These are phyloP conservation scores for Stenotaenia linearis DNA, from an alignment of 2,888 invertebrate species.

Conservation along the genomic window DNA sequence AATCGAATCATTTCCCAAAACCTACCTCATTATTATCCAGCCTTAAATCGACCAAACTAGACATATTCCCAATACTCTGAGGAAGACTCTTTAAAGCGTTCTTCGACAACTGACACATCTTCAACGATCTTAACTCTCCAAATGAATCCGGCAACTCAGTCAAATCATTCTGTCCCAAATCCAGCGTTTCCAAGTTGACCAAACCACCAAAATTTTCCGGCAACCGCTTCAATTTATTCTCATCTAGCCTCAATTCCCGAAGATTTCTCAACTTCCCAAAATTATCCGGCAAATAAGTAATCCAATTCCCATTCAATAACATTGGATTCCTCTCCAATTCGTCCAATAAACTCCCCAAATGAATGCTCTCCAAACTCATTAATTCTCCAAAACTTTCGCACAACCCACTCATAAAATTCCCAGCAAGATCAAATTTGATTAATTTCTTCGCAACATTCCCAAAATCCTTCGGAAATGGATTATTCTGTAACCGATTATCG, in stretches of 20 bases:
- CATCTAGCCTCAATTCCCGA: slow-evolving; percentile 26
- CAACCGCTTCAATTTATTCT: slow-evolving; percentile 31
- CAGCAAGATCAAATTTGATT: slow-evolving; percentile 26
- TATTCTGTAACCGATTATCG: slow-evolving; percentile 8
- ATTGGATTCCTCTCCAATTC: slow-evolving; percentile 30
- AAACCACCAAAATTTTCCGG: slow-evolving; percentile 33
- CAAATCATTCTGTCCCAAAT: slow-evolving; percentile 33
- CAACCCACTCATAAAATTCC: slow-evolving; percentile 21
- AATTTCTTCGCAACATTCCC: slow-evolving; percentile 4
- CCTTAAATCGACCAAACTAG: slow-evolving; percentile 21
- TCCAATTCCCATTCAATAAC: slow-evolving; percentile 33
- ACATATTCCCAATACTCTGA: slow-evolving; percentile 27
- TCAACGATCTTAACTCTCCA: slow-evolving; percentile 27
- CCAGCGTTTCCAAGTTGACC: neutral
- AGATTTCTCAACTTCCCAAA: slow-evolving; percentile 30
- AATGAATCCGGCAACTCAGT: slow-evolving; percentile 21
- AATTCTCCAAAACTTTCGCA: slow-evolving; percentile 29
- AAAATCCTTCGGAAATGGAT: slow-evolving; percentile 29
- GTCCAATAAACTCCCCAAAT: slow-evolving; percentile 29
- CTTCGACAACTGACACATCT: slow-evolving; percentile 24
- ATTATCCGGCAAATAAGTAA: slow-evolving; percentile 29
- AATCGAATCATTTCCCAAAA: no score
- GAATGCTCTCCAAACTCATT: slow-evolving; percentile 17
- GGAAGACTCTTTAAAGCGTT: slow-evolving; percentile 28
- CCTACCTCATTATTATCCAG: slow-evolving; percentile 32